Evolutionary conservation across 2,888 invertebrate species (phyloP), one percentile per base, ranked within the genome.

Genomic region (Barypeithes pellucidus): DNA sequence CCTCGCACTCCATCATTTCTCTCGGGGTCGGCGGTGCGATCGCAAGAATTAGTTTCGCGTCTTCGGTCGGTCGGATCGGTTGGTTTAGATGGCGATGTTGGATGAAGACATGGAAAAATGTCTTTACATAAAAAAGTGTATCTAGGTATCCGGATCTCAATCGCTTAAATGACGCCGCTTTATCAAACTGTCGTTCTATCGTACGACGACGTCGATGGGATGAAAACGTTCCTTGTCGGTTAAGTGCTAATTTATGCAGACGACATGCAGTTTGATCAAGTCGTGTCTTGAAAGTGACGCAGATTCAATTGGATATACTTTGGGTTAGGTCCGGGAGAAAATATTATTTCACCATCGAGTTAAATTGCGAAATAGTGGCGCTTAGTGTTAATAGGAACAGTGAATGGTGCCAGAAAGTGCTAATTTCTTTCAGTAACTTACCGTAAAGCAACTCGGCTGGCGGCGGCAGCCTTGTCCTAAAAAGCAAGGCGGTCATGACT

Each of bases 401-500:
- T 68, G 67, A 67, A 61, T 67, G 67, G 67, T 67, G 72, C 52
- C 67, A 59, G 22, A 29, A 5, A 67, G 67, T 68, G 67, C 47
- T 68, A 68, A 68, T 68, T 68, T 68, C 59, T 60, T 63, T 57
- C 70, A 41, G 59, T 45, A 61, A 62, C 41, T 68, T 59, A 60
- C 62, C 41, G 63, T 63, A 54, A 69, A 69, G 63, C 47, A 33
- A 60, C 63, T 62, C 67, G 67, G 47, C 67, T 66, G 54, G 20
- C 41, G 62, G 47, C 65, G 59, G 50, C 62, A 75, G 72, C 76
- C 76, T 76, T 76, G 76, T 75, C 72, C 76, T 66, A 72, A 76
- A 76, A 74, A 72, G 36, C 70, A 70, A 69, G 69, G 67, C 76
- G 74, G 74, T 72, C 76, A 70, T 72, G 76, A 73, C 67, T 76